These are phyloP conservation scores for Macrocentrus cingulum DNA, from an alignment of 1,140 invertebrate species.

Conservation along the genomic window DNA sequence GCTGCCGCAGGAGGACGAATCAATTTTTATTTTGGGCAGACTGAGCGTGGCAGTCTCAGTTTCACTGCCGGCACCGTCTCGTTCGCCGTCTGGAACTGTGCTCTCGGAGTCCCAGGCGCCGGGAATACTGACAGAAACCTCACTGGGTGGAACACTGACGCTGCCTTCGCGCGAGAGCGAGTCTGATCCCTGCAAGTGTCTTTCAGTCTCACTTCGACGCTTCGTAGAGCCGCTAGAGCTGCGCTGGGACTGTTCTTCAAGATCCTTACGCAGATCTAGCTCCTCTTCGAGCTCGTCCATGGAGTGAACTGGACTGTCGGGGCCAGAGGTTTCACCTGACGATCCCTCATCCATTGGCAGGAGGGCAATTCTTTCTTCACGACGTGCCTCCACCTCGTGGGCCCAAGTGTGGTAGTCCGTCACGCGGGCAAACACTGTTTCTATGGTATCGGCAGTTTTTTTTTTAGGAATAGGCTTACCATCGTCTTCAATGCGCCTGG, in stretches of 20 bases:
- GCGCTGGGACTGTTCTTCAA: conserved; percentile 45
- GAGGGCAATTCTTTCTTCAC: conserved; percentile 55
- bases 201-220: conserved; percentile 42
- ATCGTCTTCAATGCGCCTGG: conserved; percentile 35
- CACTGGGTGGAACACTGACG: conserved; percentile 50
- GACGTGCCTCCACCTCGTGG: conserved; percentile 51
- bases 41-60: conserved; percentile 49
- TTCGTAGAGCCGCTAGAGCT: conserved; percentile 51
- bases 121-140: conserved; percentile 51
- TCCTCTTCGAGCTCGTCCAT: conserved; percentile 63
- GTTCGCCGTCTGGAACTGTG: conserved; percentile 49
- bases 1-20: conserved; percentile 47
- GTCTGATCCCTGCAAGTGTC: conserved; percentile 45
- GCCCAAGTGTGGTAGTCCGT: conserved; percentile 59
- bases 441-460: conserved; percentile 51
- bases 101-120: conserved; percentile 53
- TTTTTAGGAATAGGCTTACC: conserved; percentile 51
- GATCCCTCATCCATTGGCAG: conserved; percentile 59
- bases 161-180: conserved; percentile 53
- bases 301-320: conserved; percentile 77
- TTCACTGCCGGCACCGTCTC: conserved; percentile 45
- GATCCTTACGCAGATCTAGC: conserved; percentile 41
- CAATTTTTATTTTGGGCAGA: conserved; percentile 63
- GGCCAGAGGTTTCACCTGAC: conserved; percentile 83
- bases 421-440: conserved; percentile 56